Conservation (phyloP, 2,888 invertebrate species). For the Phrixothrix hirtus region DNA sequence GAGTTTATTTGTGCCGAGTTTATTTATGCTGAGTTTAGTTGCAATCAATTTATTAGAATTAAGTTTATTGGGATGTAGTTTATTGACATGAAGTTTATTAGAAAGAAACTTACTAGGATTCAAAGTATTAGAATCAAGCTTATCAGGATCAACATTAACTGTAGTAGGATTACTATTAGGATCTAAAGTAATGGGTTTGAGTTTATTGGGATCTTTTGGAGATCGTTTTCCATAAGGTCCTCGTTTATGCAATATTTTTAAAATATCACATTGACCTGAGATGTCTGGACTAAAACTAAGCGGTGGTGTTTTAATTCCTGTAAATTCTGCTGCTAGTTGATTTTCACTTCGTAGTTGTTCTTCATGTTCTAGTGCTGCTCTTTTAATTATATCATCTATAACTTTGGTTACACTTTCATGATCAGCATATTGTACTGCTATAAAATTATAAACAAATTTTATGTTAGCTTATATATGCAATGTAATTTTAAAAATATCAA, state of each 20-base stretch:
- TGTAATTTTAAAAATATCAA: too few species aligned
- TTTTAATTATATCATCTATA: slow-evolving; percentile 52
- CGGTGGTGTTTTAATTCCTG: slow-evolving; percentile 22
- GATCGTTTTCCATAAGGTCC: slow-evolving; percentile 21
- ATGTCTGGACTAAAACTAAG: slow-evolving; percentile 16
- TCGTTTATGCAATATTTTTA: slow-evolving; percentile 12
- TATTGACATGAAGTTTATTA: too few species aligned
- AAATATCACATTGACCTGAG: slow-evolving; percentile 11
- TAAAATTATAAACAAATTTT: too few species aligned
- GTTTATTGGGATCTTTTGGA: slow-evolving; percentile 15
- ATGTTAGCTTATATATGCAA: too few species aligned
- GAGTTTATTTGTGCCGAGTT: too few species aligned
- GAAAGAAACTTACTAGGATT: too few species aligned
- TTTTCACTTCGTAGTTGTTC: slow-evolving; percentile 29
- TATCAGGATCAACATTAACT: too few species aligned
- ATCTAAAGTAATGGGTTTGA: background rate
- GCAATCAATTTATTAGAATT: too few species aligned
- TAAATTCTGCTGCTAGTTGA: background rate
- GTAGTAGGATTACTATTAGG: too few species aligned
- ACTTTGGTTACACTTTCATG: slow-evolving; percentile 37
- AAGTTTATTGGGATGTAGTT: too few species aligned
- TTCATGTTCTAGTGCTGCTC: slow-evolving; percentile 51
- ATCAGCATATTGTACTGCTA: slow-evolving; percentile 11
- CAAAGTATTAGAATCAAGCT: too few species aligned
- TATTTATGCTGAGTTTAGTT: too few species aligned